Percentiles rank a stretch among this genome's conserved stretches.
These are phyloP conservation scores for Paramormyrops kingsleyae DNA, from an alignment of 2,113 vertebrate genomes.

Conservation along the genomic window DNA sequence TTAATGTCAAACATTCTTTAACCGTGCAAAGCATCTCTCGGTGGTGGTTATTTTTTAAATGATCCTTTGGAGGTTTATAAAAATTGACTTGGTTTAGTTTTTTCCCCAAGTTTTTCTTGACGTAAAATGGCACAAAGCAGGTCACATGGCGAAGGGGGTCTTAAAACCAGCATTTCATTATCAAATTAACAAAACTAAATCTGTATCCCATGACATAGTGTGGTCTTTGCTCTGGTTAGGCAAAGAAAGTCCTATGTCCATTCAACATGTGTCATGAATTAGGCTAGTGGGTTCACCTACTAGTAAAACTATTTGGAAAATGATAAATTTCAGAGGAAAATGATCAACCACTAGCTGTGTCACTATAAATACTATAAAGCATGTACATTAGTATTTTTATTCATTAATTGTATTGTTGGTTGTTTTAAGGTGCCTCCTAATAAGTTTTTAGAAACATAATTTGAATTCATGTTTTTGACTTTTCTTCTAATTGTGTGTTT, in stretches of 20 bases:
- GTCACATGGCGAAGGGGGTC: not conserved
- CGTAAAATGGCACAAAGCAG: not conserved
- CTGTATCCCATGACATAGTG: not conserved
- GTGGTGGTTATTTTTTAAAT: not conserved
- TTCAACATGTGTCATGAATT: not conserved
- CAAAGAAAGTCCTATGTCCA: not conserved
- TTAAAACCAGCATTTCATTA: conserved; percentile 2
- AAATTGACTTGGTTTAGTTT: not conserved
- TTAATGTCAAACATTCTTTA: not conserved
- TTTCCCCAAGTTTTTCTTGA: not conserved
- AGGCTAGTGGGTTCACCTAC: not conserved
- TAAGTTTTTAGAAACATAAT: not conserved
- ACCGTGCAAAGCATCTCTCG: not conserved
- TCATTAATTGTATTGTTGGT: not conserved
- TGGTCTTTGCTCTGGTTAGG: not conserved
- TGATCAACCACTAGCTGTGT: not conserved
- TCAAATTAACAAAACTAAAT: not conserved
- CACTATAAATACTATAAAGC: not conserved
- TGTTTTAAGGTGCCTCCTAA: not conserved
- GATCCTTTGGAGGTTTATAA: not conserved
- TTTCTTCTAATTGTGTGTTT: not conserved
- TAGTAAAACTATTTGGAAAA: not conserved
- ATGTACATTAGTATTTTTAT: not conserved
- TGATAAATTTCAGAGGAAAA: not conserved
- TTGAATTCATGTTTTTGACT: not conserved